Conservation (phyloP, 2,888 invertebrate species). For the Aricia artaxerxes region DNA sequence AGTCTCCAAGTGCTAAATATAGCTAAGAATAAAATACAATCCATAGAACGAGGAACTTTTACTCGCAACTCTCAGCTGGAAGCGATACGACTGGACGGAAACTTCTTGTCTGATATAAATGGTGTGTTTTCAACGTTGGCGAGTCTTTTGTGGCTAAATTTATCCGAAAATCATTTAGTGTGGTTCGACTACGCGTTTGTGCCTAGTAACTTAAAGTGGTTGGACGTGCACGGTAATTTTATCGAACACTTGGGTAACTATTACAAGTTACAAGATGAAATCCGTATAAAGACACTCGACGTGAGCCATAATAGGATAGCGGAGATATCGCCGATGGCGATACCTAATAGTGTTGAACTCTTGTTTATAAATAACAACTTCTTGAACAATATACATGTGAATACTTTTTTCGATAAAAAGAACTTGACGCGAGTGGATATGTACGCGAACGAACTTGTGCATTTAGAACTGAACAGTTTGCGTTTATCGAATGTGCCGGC, state of each 20-base stretch:
- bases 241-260: constrained; percentile 94
- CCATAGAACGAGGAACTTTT: constrained; percentile 91
- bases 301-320: constrained; percentile 93
- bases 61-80: constrained; percentile 90
- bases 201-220: constrained; percentile 93
- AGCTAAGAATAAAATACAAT: constrained; percentile 93
- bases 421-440: constrained; percentile 93
- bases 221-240: constrained; percentile 94
- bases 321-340: constrained; percentile 90
- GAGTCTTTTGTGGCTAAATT: constrained; percentile 92
- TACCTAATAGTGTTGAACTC: constrained; percentile 93
- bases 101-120: constrained; percentile 93
- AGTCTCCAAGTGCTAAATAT: constrained; percentile 92
- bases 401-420: constrained; percentile 92
- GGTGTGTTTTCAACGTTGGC: constrained; percentile 92
- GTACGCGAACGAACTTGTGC: constrained; percentile 92
- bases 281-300: constrained; percentile 90
- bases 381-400: constrained; percentile 88
- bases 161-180: constrained; percentile 94
- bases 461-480: constrained; percentile 89
- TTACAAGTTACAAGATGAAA: constrained; percentile 90
- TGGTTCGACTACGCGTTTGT: constrained; percentile 97
- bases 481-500: constrained; percentile 87
- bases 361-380: constrained; percentile 94
- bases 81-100: constrained; percentile 93